These are phyloP conservation scores for Lichenostomus cassidix DNA, from an alignment of 2,113 vertebrate species.

Conservation along the genomic window DNA sequence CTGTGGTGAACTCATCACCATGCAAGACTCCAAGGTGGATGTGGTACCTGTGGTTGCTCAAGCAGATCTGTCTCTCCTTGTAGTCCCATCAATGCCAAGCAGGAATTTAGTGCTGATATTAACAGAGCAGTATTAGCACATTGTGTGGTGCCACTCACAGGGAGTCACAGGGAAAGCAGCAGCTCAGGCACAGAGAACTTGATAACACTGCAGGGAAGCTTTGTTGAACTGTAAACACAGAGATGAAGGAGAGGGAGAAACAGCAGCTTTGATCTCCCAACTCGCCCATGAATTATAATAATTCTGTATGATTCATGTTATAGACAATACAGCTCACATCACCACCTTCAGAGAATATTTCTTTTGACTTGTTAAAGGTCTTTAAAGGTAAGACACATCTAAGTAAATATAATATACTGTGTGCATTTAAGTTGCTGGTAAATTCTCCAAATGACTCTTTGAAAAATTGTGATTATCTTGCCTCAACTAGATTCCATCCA, in stretches of 20 bases:
- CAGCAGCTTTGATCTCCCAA: background rate
- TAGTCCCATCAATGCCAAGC: fast-evolving
- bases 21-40: too few relatives aligned
- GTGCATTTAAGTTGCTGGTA: background rate
- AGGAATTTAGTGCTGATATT: background rate
- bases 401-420: background rate
- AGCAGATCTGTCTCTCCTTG: background rate
- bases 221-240: background rate
- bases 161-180: background rate
- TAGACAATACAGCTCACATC: background rate
- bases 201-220: background rate
- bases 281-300: background rate
- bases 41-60: background rate
- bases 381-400: background rate
- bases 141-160: background rate
- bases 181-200: background rate
- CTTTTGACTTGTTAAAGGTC: background rate
- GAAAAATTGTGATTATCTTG: background rate
- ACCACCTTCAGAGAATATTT: background rate
- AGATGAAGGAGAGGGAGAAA: background rate
- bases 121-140: background rate
- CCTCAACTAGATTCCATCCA: background rate
- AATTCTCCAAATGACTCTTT: background rate
- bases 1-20: background rate
- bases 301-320: background rate